Conservation (phyloP, 2,113 vertebrate species). For the Channa argus region DNA sequence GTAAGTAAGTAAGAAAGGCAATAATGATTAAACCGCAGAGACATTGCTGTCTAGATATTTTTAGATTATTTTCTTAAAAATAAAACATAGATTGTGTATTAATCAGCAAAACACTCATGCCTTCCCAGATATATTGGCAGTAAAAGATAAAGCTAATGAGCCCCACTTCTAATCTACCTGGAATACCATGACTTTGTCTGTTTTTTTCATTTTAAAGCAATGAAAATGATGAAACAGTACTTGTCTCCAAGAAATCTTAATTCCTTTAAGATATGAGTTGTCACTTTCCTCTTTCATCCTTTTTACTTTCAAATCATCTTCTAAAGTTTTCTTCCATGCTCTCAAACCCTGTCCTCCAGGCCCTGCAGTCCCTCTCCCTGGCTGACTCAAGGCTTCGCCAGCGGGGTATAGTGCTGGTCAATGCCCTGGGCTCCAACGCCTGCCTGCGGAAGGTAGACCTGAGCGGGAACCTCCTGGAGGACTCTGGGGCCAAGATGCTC, state of each 20-base stretch:
- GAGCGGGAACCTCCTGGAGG: constrained; percentile 92
- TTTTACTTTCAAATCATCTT: not conserved
- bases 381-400: constrained; percentile 90
- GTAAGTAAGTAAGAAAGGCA: not conserved
- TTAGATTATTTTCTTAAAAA: no score
- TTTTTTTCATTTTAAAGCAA: not conserved
- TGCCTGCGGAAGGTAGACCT: constrained; percentile 90
- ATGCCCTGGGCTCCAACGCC: constrained; percentile 90
- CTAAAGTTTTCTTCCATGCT: not conserved
- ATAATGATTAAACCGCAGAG: constrained; percentile 11
- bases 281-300: not conserved
- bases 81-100: no score
- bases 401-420: constrained; percentile 89
- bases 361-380: constrained; percentile 89
- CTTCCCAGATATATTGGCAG: not conserved
- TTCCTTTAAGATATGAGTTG: not conserved
- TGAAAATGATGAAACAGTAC: no score
- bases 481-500: constrained; percentile 92
- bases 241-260: not conserved
- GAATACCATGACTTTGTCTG: not conserved
- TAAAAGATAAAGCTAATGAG: not conserved
- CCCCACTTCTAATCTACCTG: not conserved
- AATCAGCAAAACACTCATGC: not conserved
- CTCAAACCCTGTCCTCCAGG: constrained; percentile 66
- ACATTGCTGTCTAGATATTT: not conserved